Base-by-base conservation (phyloP, 2,113 vertebrate genomes). In the Psittacus erithacus region DNA sequence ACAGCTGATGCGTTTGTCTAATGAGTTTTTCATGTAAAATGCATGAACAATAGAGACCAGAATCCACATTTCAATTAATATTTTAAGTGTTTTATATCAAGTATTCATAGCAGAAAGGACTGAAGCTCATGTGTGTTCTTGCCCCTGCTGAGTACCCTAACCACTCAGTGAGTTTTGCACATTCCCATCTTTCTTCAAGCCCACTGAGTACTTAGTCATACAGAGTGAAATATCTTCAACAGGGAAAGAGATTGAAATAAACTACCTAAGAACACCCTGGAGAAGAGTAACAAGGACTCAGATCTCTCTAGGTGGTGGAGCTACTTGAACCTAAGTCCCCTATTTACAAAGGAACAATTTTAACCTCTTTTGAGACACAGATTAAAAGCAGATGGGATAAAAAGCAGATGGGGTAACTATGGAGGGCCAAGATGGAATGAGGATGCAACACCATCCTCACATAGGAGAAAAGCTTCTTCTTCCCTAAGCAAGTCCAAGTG, bases 51-150 rank as follows among this genome's bases (percentile, higher is more conserved):
- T 39, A 95, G 95, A 96, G 92, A 91, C 69, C 83, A 69, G 55
- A 94, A 97, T 95, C 52, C 94, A 92, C 91, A 93, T 95, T 96
- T 91, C 91, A 96, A 97, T 97, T 91, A 96, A 96, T 96, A 97
- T 94, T 97, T 96, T 86, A 96, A 95, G 69, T 91, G 88, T 86
- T 94, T 93, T 86, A 82, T 86, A 94, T 93, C 91, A 95, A 93
- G 73, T 84, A 95, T 84, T 96, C 91, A 86, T 55, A 94, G 92
- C 41, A 93, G 80, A 92, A 92, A 75, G 92, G 64, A 75, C 55
- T 88, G 47, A 88, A 78, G 50, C 67, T 92, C 14, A 80, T 70
- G 2, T 75, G 69, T 91, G 77, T 74, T 86, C 55, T 67, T 91
- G 93, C 81, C 89, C 68, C 76, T 78, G 15, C 80, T 93, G 94